These are phyloP conservation scores for Eristalinus sepulchralis DNA, from an alignment of 2,888 invertebrate species.

Conservation along the genomic window DNA sequence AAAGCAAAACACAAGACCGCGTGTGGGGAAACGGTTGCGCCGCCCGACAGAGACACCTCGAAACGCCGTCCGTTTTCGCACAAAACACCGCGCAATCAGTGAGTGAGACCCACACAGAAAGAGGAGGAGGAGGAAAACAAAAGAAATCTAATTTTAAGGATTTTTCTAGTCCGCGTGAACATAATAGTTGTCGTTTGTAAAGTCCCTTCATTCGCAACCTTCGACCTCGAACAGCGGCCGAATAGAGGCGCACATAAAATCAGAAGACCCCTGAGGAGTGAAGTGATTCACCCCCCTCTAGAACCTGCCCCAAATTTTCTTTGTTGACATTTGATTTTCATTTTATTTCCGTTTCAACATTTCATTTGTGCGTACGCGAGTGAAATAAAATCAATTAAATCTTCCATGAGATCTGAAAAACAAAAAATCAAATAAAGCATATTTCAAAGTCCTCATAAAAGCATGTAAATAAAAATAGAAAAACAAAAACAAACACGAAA, in stretches of 20 bases:
- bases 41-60: neutral
- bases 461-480: conserved; percentile 62
- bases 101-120: conserved; percentile 57
- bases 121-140: neutral
- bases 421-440: conserved; percentile 18
- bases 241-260: conserved; percentile 13
- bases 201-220: conserved; percentile 32
- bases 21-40: conserved; percentile 44
- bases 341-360: conserved; percentile 55
- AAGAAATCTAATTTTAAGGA: conserved; percentile 63
- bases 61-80: conserved; percentile 37
- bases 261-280: conserved; percentile 18
- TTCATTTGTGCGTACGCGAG: conserved; percentile 61
- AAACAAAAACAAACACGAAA: conserved; percentile 69
- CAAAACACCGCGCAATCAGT: conserved; percentile 19
- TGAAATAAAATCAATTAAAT: conserved; percentile 75
- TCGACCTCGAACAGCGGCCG: conserved; percentile 1
- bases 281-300: neutral
- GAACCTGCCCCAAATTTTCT: conserved; percentile 26
- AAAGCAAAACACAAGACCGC: conserved; percentile 4
- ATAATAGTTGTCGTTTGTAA: conserved; percentile 38
- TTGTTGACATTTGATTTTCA: conserved; percentile 17
- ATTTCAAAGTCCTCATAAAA: conserved; percentile 58
- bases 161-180: conserved; percentile 67
- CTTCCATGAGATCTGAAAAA: conserved; percentile 73